These are phyloP conservation scores for Drosophila recens DNA, from an alignment of 2,888 invertebrate genomes.

Conservation along the genomic window DNA sequence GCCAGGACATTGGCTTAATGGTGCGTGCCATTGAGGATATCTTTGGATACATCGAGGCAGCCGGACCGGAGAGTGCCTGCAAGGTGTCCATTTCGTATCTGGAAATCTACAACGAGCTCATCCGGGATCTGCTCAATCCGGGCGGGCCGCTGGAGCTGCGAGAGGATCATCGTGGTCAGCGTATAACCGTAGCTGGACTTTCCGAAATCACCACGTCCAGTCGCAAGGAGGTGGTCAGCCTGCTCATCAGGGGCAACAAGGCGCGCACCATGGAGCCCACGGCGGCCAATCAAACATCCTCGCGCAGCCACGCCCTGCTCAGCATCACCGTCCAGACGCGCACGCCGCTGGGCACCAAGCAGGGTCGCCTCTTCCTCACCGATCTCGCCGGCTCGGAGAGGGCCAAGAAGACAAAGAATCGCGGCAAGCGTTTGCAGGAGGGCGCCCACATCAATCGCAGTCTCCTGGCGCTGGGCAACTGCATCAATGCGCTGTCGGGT, in stretches of 20 bases:
- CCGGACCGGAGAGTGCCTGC: conserved; percentile 77
- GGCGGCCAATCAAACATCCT: conserved; percentile 97
- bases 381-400: conserved; percentile 98
- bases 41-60: conserved; percentile 83
- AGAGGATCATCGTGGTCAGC: conserved; percentile 93
- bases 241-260: conserved; percentile 95
- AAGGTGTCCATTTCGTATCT: conserved; percentile 94
- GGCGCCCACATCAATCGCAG: conserved; percentile 99
- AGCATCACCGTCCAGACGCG: conserved; percentile 91
- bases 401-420: conserved; percentile 95
- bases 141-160: conserved; percentile 94
- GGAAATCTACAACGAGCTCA: conserved; percentile 98
- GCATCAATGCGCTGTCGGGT: conserved; percentile 96
- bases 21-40: conserved; percentile 85
- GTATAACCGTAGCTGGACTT: conserved; percentile 94
- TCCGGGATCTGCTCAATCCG: conserved; percentile 95
- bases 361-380: conserved; percentile 95
- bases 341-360: conserved; percentile 86
- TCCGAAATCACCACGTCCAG: conserved; percentile 94
- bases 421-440: conserved; percentile 95
- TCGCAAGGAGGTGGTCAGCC: conserved; percentile 94
- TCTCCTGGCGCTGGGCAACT: conserved; percentile 95
- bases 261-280: conserved; percentile 97
- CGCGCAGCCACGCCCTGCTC: conserved; percentile 95
- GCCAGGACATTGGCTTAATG: conserved; percentile 84